Base-by-base conservation (phyloP, 2,888 invertebrate species). In the Lasioglossum calceatum region DNA sequence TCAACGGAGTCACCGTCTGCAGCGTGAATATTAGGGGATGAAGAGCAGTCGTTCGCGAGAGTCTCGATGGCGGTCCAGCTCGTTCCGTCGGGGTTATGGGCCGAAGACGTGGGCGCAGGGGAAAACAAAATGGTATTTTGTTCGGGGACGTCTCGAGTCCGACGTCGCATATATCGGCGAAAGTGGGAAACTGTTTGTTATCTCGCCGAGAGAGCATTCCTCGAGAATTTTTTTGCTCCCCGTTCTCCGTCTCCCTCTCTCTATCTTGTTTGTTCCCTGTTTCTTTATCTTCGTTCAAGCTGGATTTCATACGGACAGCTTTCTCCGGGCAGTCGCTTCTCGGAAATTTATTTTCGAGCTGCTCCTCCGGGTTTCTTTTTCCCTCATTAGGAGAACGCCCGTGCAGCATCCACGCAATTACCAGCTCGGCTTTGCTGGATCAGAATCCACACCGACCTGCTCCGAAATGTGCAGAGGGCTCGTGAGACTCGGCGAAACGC, bases 121-220 rank as follows among this genome's bases (percentile, higher is more conserved):
- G 47, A 32, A 27, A 75, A 36, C 12, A 64, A 27, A 39, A 36
- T 36, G 19, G 32, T 36, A 67, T 67, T 67, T 67, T 36, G 36
- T 32, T 32, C 67, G 71, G 19, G 27, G 36, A 74, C 12, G 47
- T 64, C 27, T 54, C 23, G 23, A 54, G 14, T 5, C 1, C 58
- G 58, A 61, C 23, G 70, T 70, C 47, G 47, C 27, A 50, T 12
- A 54, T 76, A 58, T 85, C 85, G 54, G 54, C 67, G 64, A 76
- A 72, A 79, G 64, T 44, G 76, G 84, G 64, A 85, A 84, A 84
- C 77, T 47, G 79, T 85, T 76, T 80, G 79, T 80, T 84, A 85
- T 84, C 85, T 80, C 54, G 54, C 4, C 54, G 54, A 32, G 64
- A 39, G 39, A 74, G 64, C 50, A 72, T 64, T 64, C 70, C 42